phyloP scores from a whole-genome alignment of 2,113 vertebrate genomes.

The Microcebus tavaratra region DNA sequence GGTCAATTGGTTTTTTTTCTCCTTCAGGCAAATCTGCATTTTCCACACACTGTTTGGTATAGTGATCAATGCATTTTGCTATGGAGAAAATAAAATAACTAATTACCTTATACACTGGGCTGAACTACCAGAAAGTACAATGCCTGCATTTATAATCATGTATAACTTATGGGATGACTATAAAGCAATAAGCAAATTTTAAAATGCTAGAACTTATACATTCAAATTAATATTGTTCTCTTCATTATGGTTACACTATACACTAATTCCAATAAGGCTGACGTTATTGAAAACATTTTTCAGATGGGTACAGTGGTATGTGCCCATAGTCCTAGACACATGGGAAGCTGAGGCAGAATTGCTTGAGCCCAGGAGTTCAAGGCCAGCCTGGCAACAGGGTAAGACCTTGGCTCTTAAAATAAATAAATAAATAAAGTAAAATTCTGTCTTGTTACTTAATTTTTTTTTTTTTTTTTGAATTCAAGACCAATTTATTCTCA shows the following conservation, averaged over 20 bases:
- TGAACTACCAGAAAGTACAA: slow-evolving; percentile 41
- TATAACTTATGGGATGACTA: not conserved
- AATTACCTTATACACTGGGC: not conserved
- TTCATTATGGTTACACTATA: not conserved
- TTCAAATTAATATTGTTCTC: slow-evolving; percentile 12
- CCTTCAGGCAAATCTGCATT: slow-evolving; percentile 95
- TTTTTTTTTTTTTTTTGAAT: too few species aligned
- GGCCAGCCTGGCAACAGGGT: not conserved
- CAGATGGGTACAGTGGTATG: not conserved
- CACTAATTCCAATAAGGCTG: not conserved
- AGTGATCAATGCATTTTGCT: slow-evolving; percentile 99
- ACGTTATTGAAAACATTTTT: not conserved
- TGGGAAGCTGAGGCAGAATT: not conserved
- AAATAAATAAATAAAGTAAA: too few species aligned
- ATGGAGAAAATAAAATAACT: slow-evolving; percentile 45
- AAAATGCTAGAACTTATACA: not conserved
- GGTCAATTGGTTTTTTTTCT: slow-evolving; percentile 95
- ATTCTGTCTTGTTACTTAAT: not conserved
- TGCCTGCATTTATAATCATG: not conserved
- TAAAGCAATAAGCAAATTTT: not conserved
- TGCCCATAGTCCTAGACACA: not conserved
- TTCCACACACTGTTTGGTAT: slow-evolving; percentile 98
- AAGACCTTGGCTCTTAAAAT: too few species aligned
- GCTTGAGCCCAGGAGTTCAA: not conserved
- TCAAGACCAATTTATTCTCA: not conserved